Conservation (phyloP, 2,888 invertebrate species). For the Drosophila neotestacea region DNA sequence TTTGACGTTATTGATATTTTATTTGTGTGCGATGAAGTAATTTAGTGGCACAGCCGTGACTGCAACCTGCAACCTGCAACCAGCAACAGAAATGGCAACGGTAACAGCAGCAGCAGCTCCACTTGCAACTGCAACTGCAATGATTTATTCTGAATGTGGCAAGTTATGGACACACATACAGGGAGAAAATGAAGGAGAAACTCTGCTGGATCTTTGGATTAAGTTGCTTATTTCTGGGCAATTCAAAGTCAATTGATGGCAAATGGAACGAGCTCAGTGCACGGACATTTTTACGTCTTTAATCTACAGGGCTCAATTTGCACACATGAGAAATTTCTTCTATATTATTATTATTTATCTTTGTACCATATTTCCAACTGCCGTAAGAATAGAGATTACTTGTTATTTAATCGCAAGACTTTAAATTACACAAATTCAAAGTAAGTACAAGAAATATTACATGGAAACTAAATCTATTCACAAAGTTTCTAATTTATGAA, state of each 20-base stretch:
- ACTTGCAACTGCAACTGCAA: constrained; percentile 2
- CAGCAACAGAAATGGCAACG: constrained; percentile 4
- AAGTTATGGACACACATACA: constrained; percentile 11
- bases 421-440: no score
- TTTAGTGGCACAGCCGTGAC: constrained; percentile 37
- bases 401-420: no score
- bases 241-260: constrained; percentile 19
- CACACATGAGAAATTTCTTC: not conserved
- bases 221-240: constrained; percentile 4
- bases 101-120: constrained; percentile 17
- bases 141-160: constrained; percentile 46
- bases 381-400: no score
- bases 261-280: not conserved
- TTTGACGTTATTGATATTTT: constrained; percentile 73
- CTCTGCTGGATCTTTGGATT: constrained; percentile 2
- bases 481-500: no score
- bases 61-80: constrained; percentile 1
- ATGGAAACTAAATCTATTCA: no score
- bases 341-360: no score
- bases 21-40: constrained; percentile 71
- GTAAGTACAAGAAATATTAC: no score
- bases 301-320: constrained; percentile 11
- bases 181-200: not conserved
- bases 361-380: no score
- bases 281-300: not conserved